Conservation (phyloP, 2,797 vertebrate genomes). For the Catamblyrhynchus diadema region DNA sequence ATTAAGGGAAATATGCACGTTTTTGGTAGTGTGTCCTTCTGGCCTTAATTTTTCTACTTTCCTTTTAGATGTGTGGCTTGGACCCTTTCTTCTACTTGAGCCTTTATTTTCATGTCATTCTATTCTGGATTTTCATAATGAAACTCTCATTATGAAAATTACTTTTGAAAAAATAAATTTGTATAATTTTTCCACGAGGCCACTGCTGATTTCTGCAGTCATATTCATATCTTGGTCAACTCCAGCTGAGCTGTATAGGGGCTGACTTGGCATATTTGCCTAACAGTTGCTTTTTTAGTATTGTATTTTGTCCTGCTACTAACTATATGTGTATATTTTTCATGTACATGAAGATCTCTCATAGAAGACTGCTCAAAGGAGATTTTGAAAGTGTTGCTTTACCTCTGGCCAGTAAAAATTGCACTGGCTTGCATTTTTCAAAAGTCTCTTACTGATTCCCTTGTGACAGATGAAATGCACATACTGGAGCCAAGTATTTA, state of each 20-base stretch:
- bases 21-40: not conserved
- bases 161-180: not conserved
- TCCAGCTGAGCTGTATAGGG: not conserved
- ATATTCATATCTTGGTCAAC: not conserved
- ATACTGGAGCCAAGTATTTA: conserved; percentile 61
- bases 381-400: conserved; percentile 1
- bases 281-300: not conserved
- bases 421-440: conserved; percentile 25
- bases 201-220: not conserved
- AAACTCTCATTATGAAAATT: not conserved
- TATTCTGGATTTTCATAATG: not conserved
- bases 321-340: not conserved
- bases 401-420: conserved; percentile 20
- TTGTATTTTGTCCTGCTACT: not conserved
- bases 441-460: conserved; percentile 35
- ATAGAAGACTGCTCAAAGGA: not conserved
- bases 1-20: not conserved
- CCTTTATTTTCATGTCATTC: not conserved
- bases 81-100: not conserved
- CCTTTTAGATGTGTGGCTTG: not conserved
- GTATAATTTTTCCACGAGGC: not conserved
- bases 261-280: not conserved
- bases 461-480: conserved; percentile 52
- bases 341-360: not conserved
- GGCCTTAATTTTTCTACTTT: not conserved